These are phyloP conservation scores for Gnathonemus longibarbis DNA, from an alignment of 2,113 vertebrate species.

Conservation along the genomic window DNA sequence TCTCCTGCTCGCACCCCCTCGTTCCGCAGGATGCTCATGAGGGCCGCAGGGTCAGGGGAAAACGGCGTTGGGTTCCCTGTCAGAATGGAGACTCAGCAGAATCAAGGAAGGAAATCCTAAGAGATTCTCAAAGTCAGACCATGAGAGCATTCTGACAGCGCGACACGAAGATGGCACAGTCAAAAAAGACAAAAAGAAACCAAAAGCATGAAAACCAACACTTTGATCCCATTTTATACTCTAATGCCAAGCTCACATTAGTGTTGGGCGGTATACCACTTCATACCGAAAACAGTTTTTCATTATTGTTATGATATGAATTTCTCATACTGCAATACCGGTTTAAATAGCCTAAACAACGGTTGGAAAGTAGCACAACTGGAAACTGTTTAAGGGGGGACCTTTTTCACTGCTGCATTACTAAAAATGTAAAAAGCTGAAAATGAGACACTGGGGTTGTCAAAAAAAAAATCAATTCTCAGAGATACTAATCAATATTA, in stretches of 20 bases:
- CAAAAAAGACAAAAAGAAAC: not conserved
- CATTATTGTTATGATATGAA: too few species aligned
- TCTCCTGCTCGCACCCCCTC: constrained; percentile 27
- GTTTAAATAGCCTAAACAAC: too few species aligned
- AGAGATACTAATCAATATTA: too few species aligned
- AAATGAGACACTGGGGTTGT: too few species aligned
- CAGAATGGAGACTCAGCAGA: not conserved
- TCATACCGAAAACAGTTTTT: too few species aligned
- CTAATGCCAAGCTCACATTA: not conserved
- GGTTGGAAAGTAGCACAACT: too few species aligned
- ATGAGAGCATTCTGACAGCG: not conserved
- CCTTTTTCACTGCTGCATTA: too few species aligned
- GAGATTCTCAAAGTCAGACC: not conserved
- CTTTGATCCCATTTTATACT: not conserved
- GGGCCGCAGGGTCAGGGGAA: constrained; percentile 37
- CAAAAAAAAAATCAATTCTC: too few species aligned
- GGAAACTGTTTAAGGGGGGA: too few species aligned
- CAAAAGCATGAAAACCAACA: not conserved
- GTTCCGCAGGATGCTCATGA: constrained; percentile 47
- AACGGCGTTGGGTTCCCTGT: constrained; percentile 23
- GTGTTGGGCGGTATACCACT: too few species aligned
- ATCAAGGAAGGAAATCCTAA: not conserved
- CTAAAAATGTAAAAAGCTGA: too few species aligned
- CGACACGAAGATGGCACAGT: not conserved
- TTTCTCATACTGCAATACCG: too few species aligned